Conservation (phyloP, 2,888 invertebrate genomes). For the Scelioninae gen. 2 region DNA sequence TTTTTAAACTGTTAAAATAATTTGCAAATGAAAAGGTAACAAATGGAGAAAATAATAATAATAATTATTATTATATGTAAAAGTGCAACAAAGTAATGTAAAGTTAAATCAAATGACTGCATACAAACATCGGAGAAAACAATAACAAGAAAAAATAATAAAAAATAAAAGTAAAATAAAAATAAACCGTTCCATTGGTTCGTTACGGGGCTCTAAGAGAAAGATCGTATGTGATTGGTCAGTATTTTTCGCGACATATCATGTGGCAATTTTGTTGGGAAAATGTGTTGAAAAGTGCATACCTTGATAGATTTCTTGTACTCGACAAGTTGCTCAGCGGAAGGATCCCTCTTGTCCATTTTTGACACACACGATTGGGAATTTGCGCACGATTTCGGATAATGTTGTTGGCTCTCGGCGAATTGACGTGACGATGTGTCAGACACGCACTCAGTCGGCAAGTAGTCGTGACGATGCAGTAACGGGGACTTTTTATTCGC, state of each 20-base stretch:
- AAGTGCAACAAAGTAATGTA: too few species aligned
- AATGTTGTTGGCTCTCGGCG: slow-evolving; percentile 12
- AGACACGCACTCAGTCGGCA: slow-evolving; percentile 44
- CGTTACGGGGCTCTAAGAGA: neutral
- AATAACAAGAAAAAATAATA: too few species aligned
- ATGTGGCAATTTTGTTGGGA: slow-evolving; percentile 9
- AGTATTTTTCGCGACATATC: neutral
- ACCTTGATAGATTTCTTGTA: slow-evolving; percentile 81
- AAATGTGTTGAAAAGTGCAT: slow-evolving; percentile 44
- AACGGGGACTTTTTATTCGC: slow-evolving; percentile 65
- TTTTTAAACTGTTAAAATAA: too few species aligned
- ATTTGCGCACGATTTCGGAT: slow-evolving; percentile 25
- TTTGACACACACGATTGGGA: slow-evolving; percentile 40
- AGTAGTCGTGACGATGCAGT: slow-evolving; percentile 59
- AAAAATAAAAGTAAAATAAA: too few species aligned
- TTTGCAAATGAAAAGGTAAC: too few species aligned
- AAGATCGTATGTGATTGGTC: slow-evolving; percentile 1
- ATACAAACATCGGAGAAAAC: too few species aligned
- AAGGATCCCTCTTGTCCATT: slow-evolving; percentile 79
- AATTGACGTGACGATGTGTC: slow-evolving; percentile 32
- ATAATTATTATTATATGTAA: too few species aligned
- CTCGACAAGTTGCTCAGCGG: slow-evolving; percentile 80
- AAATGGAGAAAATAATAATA: too few species aligned
- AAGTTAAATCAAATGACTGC: too few species aligned
- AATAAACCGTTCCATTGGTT: slow-evolving; percentile 7